Evolutionary conservation across 1,140 invertebrate species (phyloP), one percentile per base, ranked within the genome.

Genomic region (Drosophila azteca): DNA sequence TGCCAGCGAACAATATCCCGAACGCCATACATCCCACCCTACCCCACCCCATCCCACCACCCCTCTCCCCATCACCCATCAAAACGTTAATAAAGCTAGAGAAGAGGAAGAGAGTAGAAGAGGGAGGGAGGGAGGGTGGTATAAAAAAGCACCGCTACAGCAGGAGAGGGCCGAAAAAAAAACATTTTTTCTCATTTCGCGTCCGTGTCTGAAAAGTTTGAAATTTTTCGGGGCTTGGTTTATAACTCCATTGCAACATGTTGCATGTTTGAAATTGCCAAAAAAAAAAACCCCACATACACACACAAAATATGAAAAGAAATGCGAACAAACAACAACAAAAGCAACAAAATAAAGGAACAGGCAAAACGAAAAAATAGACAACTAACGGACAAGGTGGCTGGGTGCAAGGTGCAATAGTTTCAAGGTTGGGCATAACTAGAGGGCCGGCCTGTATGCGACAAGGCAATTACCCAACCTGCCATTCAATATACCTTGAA

Each of bases 191-290:
- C n/a, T 22, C 35, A 9, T 68, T 69, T 59, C 41, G 35, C 29
- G 46, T 51, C 41, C 22, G 39, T 61, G 75, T 77, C 70, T 77
- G 51, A 60, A 83, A 83, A 84, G 80, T 84, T 83, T 64, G 62
- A 51, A 51, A 64, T 64, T 43, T 68, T 81, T 67, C 15, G 70
- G 52, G 55, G 59, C 48, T 81, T 60, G 63, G 45, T 51, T 84
- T 84, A 75, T 78, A 78, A 67, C 79, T 84, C 65, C 71, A 83
- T 84, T 84, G 80, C 80, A 84, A 84, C 80, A 84, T 84, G 80
- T 84, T 84, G 80, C 80, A 84, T 84, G 77, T 73, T 80, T 49
- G 55, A 77, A 80, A 80, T 79, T 71, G 75, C 60, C 52, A 53
- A 77, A 82, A 81, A 62, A 48, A 48, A 69, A 43, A 45, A 13